A percentile compares a stretch with the other conserved stretches of the same genome.
Evolutionary conservation across 2,797 vertebrate species (phyloP).

Genomic region (Thunnus albacares): DNA sequence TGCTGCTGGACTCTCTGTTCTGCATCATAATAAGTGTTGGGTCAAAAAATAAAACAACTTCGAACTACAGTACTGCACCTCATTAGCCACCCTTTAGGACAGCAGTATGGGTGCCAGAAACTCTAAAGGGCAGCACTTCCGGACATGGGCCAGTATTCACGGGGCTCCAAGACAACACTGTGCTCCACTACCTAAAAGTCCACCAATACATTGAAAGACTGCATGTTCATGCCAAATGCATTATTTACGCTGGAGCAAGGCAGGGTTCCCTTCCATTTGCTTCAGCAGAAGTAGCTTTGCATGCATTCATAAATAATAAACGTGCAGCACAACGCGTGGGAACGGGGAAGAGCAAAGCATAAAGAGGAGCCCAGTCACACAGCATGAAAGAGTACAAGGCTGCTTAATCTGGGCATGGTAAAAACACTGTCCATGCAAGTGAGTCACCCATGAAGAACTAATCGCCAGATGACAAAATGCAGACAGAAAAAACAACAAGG

Average conservation of each 20-base stretch:
- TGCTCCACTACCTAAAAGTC: constrained; percentile 49
- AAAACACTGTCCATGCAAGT: constrained; percentile 59
- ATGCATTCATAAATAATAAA: constrained; percentile 88
- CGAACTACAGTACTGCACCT: constrained; percentile 55
- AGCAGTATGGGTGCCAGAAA: constrained; percentile 49
- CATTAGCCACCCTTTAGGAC: constrained; percentile 71
- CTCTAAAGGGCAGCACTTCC: constrained; percentile 61
- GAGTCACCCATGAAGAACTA: constrained; percentile 67
- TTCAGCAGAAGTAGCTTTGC: constrained; percentile 83
- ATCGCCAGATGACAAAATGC: constrained; percentile 67
- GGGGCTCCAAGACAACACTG: constrained; percentile 35
- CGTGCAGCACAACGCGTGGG: constrained; percentile 64
- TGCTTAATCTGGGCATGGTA: constrained; percentile 66
- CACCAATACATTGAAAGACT: constrained; percentile 67
- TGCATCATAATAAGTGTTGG: constrained; percentile 67
- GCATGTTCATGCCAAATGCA: constrained; percentile 77
- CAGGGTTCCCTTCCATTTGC: constrained; percentile 82
- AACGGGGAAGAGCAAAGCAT: constrained; percentile 60
- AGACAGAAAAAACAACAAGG: constrained; percentile 56
- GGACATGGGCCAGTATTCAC: constrained; percentile 49
- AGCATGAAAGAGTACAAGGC: constrained; percentile 67
- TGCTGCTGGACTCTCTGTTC: constrained; percentile 56
- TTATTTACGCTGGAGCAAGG: constrained; percentile 85
- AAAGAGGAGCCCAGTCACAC: constrained; percentile 67
- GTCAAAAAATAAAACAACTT: constrained; percentile 53